phyloP scores from a whole-genome alignment of 2,888 invertebrate species.

The Epistrophe eligans region DNA sequence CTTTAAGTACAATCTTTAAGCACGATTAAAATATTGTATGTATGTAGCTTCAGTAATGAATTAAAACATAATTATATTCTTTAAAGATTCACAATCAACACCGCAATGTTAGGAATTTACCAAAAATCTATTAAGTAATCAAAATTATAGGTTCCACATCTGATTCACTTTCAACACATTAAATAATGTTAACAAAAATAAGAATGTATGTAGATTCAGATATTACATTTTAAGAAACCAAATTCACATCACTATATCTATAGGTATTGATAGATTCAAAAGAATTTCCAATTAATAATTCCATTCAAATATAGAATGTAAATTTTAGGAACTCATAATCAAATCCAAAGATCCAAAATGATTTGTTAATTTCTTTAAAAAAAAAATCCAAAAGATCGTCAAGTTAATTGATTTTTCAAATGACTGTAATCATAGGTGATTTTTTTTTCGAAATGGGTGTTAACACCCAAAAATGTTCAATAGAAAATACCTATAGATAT shows the following conservation, averaged over 20 bases:
- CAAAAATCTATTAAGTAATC: not conserved
- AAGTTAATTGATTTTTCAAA: constrained; percentile 68
- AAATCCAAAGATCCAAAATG: constrained; percentile 15
- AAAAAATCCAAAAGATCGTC: constrained; percentile 59
- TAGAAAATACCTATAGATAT: not conserved
- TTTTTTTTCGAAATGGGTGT: constrained; percentile 58
- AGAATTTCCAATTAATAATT: constrained; percentile 32
- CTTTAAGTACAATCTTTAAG: too few relatives aligned
- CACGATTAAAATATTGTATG: too few relatives aligned
- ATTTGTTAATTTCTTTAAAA: constrained; percentile 12
- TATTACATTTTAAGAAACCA: not conserved
- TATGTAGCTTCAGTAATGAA: too few relatives aligned
- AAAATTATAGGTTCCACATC: constrained; percentile 21
- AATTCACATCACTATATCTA: not conserved
- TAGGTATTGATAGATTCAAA: constrained; percentile 14
- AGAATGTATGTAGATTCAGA: not conserved
- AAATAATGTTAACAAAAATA: not conserved
- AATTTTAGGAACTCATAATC: not conserved
- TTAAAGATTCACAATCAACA: not conserved
- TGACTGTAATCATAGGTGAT: constrained; percentile 66
- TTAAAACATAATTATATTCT: not conserved
- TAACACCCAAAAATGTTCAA: constrained; percentile 35
- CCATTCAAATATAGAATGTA: constrained; percentile 2
- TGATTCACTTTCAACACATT: constrained; percentile 8
- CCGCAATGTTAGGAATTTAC: not conserved